Evolutionary conservation across 2,113 vertebrate genomes (phyloP), one percentile per base, ranked within the genome.

Genomic region (Oostethus manadensis): DNA sequence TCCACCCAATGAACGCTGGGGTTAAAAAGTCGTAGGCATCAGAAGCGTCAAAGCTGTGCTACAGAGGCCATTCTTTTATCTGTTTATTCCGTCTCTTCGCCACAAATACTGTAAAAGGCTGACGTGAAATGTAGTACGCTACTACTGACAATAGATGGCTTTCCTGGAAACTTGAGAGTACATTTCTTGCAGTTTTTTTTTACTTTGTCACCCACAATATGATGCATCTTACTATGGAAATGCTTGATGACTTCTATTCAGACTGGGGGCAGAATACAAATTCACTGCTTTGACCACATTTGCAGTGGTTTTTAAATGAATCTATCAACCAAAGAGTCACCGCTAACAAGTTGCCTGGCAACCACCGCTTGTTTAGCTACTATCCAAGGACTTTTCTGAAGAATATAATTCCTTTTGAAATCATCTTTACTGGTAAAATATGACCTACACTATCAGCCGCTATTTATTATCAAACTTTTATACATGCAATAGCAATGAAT

Each of bases 21-120:
- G 83, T 79, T 72, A 81, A 82, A 79, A 81, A 85, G 84, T 84
- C 73, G 68, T 72, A 64, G 71, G 65, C 79, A 72, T 80, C 77
- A 73, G 72, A 73, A 79, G 70, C 61, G 73, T 84, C 80, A 86
- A 66, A 76, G 64, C 70, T 45, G 68, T 74, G 73, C 62, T 44
- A 68, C 60, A 56, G 76, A 68, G 62, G 68, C 60, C 68, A 64
- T 83, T 72, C 69, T 81, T 68, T 64, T 59, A 58, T 68, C 73
- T 63, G 68, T 71, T 71, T 68, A 3, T 17, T 62, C 74, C 46
- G 62, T 77, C 60, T 62, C 55, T 68, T 77, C 57, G 48, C 64
- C 72, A 62, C 58, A 71, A 57, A 58, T 51, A n/a, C n/a, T n/a
- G n/a, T n/a, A 63, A 69, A 60, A 45, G 71, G 67, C 64, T 66